Evolutionary conservation across 1,140 invertebrate species (phyloP), one percentile per base, ranked within the genome.

Genomic region (Samia ricini): DNA sequence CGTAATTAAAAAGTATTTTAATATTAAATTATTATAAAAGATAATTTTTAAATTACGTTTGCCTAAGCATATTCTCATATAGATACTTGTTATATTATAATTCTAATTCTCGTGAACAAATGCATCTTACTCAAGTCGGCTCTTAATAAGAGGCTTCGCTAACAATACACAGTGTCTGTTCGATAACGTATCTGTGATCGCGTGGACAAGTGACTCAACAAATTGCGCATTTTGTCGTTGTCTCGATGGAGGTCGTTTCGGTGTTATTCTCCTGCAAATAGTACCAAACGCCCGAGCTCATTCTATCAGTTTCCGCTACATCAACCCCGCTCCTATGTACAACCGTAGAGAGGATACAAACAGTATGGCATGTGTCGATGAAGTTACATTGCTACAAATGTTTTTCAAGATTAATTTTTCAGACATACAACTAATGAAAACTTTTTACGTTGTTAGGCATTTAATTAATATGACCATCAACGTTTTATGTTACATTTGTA

Each of bases 221-320:
- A 72, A 79, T 73, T 72, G 72, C 68, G 65, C 72, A 72, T 74
- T 74, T 74, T 68, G 67, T 65, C 64, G 63, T 57, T 69, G 62
- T 72, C 72, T 71, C 64, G 21, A 61, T 61, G 63, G 67, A 51
- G 49, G 59, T 55, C 57, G 63, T 67, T 63, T 63, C 55, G 21
- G 61, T 72, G 64, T 72, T 69, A 74, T 73, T 73, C 64, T 63
- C 36, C 60, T 71, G 61, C 62, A 72, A 71, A 71, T 60, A 66
- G 66, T 71, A 61, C 58, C 42, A 52, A 60, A 48, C 59, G 56
- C 57, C 26, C 8, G 56, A 63, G 67, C 68, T 70, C 68, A 63
- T 63, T 77, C 72, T 74, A 76, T 78, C 76, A 74, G 78, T 81
- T 81, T 79, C 71, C 79, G 72, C 64, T 61, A 74, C 76, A 81